phyloP scores from a whole-genome alignment of 2,113 vertebrate species.

The Macrotus californicus region DNA sequence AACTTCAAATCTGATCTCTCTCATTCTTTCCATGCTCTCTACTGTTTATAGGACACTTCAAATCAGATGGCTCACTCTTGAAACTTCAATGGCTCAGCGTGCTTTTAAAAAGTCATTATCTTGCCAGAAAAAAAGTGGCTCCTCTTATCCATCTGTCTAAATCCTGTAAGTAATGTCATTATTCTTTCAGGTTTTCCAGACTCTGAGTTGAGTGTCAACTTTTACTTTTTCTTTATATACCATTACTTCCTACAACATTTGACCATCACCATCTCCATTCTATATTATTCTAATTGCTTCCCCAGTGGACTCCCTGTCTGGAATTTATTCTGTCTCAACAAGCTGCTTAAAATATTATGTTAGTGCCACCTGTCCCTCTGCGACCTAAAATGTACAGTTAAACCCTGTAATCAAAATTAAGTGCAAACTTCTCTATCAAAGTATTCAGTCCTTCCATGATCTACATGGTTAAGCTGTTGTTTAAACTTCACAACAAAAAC shows the following conservation, averaged over 20 bases:
- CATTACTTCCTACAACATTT: background rate
- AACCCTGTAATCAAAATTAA: background rate
- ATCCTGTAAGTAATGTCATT: background rate
- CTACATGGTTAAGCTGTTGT: background rate
- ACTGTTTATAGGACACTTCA: background rate
- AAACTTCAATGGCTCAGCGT: background rate
- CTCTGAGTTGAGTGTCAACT: background rate
- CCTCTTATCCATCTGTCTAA: background rate
- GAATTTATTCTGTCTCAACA: background rate
- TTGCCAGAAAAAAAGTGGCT: background rate
- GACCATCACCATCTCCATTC: background rate
- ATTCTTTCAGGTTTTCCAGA: background rate
- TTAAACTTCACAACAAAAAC: background rate
- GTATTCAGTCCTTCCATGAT: background rate
- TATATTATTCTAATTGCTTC: background rate
- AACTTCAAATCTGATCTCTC: background rate
- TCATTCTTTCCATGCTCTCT: background rate
- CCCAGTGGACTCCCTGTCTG: background rate
- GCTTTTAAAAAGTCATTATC: background rate
- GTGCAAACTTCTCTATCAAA: background rate
- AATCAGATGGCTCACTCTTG: background rate
- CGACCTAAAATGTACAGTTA: background rate
- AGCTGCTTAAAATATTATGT: background rate
- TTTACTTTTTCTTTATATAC: background rate
- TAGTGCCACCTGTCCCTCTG: background rate